Conservation (phyloP, 2,113 vertebrate genomes). For the Macrotis lagotis region DNA sequence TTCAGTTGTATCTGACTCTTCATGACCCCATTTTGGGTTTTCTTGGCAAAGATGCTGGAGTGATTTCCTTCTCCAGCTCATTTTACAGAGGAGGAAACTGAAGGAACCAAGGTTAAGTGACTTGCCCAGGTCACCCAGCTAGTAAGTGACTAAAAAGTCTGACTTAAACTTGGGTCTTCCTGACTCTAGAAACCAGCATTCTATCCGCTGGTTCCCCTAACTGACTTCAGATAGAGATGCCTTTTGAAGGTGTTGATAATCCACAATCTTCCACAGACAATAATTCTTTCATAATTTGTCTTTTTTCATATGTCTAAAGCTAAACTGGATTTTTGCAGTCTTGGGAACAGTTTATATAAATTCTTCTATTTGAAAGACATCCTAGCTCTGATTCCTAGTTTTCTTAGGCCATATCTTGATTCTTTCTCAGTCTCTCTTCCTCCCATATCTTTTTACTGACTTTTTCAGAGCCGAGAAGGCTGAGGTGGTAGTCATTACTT, state of each 20-base stretch:
- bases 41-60: not conserved
- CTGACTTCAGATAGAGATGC: not conserved
- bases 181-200: not conserved
- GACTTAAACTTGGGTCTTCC: not conserved
- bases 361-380: not conserved
- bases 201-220: not conserved
- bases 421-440: not conserved
- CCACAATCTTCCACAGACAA: not conserved
- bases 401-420: not conserved
- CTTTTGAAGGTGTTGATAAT: not conserved
- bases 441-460: not conserved
- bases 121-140: not conserved
- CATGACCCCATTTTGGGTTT: not conserved
- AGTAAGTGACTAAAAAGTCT: not conserved
- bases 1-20: not conserved
- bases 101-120: not conserved
- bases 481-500: constrained; percentile 14
- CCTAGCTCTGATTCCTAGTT: not conserved
- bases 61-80: not conserved
- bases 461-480: not conserved
- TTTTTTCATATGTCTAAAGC: not conserved
- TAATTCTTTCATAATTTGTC: not conserved
- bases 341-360: not conserved
- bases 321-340: not conserved
- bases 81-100: not conserved